Evolutionary conservation across 1,140 invertebrate species (phyloP).

Genomic region (Drosophila ananassae): DNA sequence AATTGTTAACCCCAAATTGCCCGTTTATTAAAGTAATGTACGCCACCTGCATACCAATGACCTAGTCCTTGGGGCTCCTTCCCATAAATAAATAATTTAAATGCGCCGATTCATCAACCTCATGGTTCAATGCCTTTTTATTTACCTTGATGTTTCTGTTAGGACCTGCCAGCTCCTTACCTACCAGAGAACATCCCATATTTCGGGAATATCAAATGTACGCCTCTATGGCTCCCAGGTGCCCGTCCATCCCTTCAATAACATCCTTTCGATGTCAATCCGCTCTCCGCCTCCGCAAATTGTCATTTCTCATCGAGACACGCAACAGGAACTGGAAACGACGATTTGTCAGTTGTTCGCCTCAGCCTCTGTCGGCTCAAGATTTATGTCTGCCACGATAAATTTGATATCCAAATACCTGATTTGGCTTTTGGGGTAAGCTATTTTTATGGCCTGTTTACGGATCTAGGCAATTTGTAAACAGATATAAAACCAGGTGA

Average conservation of each 20-base stretch:
- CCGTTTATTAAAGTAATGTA: conserved; percentile 46
- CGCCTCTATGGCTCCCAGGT: conserved; percentile 12
- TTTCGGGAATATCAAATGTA: conserved; percentile 39
- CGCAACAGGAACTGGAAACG: conserved; percentile 54
- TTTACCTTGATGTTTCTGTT: conserved; percentile 46
- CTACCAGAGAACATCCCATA: background rate
- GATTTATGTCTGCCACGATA: conserved; percentile 44
- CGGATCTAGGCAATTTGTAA: conserved; percentile 26
- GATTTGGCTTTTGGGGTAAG: conserved; percentile 28
- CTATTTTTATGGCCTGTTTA: conserved; percentile 12
- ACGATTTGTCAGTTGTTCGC: conserved; percentile 58
- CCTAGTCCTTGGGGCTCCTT: background rate
- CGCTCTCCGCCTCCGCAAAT: background rate
- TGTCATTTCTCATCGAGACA: conserved; percentile 20
- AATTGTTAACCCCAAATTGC: conserved; percentile 59
- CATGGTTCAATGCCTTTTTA: conserved; percentile 56
- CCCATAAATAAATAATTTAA: conserved; percentile 55
- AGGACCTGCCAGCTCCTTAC: conserved; percentile 17
- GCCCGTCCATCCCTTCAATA: background rate
- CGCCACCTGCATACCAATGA: conserved; percentile 45
- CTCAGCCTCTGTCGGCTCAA: conserved; percentile 14
- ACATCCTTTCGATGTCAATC: conserved; percentile 28
- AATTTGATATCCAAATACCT: conserved; percentile 36
- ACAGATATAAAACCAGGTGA: background rate
- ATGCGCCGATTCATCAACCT: conserved; percentile 56